These are phyloP conservation scores for Myopa tessellatipennis DNA, from an alignment of 2,888 invertebrate genomes.

Conservation along the genomic window DNA sequence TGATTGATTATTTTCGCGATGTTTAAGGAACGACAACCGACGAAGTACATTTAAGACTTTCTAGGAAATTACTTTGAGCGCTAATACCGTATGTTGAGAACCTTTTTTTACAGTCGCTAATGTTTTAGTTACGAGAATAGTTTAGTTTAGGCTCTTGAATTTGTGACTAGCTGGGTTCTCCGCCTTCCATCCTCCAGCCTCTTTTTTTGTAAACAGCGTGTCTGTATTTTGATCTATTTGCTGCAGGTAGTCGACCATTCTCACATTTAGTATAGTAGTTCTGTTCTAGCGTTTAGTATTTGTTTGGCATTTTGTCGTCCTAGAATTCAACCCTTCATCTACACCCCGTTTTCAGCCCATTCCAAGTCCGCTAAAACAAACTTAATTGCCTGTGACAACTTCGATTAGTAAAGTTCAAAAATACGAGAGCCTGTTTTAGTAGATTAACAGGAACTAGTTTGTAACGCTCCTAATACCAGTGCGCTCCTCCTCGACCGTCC, in stretches of 20 bases:
- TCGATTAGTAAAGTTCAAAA: neutral
- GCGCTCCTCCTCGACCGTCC: conserved; percentile 7
- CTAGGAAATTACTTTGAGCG: neutral
- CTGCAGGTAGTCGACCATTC: neutral
- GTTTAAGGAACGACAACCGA: neutral
- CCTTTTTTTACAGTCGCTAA: no score
- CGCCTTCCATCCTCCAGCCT: neutral
- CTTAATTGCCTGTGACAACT: conserved; percentile 30
- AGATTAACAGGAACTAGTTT: conserved; percentile 42
- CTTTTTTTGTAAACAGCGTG: neutral
- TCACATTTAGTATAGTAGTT: neutral
- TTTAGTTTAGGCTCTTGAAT: no score
- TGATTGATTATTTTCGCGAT: conserved; percentile 4
- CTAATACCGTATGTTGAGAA: neutral
- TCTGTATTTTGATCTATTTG: neutral
- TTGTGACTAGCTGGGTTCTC: no score
- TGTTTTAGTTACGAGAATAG: no score
- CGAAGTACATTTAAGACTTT: neutral
- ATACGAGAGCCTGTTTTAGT: conserved; percentile 20
- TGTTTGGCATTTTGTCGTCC: conserved; percentile 30
- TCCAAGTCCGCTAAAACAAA: neutral
- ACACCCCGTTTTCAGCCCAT: conserved; percentile 29
- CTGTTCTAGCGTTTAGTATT: neutral
- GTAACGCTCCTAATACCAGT: conserved; percentile 40
- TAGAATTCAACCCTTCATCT: conserved; percentile 32